These are phyloP conservation scores for Hylyphantes graminicola DNA, from an alignment of 1,140 invertebrate species.

Conservation along the genomic window DNA sequence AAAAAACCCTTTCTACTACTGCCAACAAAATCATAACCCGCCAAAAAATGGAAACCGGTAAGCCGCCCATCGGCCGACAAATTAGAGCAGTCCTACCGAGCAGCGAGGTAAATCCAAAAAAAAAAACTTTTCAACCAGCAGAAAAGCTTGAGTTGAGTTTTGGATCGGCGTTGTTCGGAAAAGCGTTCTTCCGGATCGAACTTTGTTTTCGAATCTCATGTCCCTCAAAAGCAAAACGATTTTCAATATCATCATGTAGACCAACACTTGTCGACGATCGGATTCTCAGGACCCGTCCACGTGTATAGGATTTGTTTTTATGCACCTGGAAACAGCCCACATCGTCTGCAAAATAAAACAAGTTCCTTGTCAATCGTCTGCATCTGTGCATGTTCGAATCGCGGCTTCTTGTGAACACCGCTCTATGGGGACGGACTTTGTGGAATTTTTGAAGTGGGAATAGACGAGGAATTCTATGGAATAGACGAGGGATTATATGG, in stretches of 20 bases:
- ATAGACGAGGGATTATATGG: background rate
- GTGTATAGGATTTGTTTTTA: background rate
- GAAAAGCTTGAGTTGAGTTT: too few species aligned
- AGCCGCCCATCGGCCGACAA: background rate
- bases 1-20: background rate
- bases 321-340: background rate
- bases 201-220: background rate
- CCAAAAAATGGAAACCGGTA: conserved; percentile 26
- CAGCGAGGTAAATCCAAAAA: conserved; percentile 57
- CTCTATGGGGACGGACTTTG: too few species aligned
- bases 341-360: conserved; percentile 16
- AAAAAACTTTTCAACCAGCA: conserved; percentile 39
- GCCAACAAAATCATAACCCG: background rate
- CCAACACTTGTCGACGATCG: background rate
- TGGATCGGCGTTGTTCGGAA: too few species aligned
- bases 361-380: conserved; percentile 26
- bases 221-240: too few species aligned
- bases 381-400: background rate
- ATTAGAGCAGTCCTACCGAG: conserved; percentile 18
- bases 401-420: too few species aligned
- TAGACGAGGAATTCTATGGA: background rate
- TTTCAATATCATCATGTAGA: too few species aligned
- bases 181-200: background rate
- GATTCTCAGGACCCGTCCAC: background rate
- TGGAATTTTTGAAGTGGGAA: too few species aligned